phyloP scores from a whole-genome alignment of 2,113 vertebrate genomes.

The Morone chrysops region DNA sequence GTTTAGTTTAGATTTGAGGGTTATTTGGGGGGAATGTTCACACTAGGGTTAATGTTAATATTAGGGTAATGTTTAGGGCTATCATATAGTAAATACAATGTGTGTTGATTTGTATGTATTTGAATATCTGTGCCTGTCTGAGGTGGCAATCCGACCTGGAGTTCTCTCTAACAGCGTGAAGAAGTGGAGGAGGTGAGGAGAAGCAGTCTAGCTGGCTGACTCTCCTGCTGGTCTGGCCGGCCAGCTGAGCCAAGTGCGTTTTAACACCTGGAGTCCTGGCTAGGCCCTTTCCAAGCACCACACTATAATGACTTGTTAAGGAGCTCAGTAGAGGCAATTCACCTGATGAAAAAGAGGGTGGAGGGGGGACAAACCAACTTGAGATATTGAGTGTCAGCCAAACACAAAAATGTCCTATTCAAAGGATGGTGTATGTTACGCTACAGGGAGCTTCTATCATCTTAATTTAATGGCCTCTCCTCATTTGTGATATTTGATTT shows the following conservation, averaged over 20 bases:
- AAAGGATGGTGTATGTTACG: constrained; percentile 67
- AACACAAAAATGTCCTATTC: constrained; percentile 67
- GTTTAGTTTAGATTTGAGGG: neutral
- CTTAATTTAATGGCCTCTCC: constrained; percentile 73
- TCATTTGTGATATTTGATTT: constrained; percentile 79
- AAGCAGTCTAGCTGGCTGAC: constrained; percentile 34
- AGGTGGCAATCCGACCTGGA: constrained; percentile 8
- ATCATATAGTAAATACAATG: neutral
- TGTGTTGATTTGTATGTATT: neutral
- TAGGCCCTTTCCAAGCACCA: constrained; percentile 52
- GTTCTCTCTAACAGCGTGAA: constrained; percentile 10
- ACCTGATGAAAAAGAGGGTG: constrained; percentile 67
- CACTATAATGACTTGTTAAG: constrained; percentile 70
- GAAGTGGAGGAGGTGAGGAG: constrained; percentile 32
- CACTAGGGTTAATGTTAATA: neutral
- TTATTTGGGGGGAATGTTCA: neutral
- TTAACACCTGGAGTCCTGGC: constrained; percentile 75
- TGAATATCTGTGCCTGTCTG: neutral
- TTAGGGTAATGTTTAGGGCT: neutral
- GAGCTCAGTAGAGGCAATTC: constrained; percentile 70
- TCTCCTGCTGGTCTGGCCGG: constrained; percentile 46
- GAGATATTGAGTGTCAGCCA: constrained; percentile 71
- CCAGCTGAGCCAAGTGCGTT: constrained; percentile 56
- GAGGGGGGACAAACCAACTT: constrained; percentile 21
- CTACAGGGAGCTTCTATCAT: constrained; percentile 46